These are phyloP conservation scores for Cairina moschata DNA, from an alignment of 2,113 vertebrate genomes.

Conservation along the genomic window DNA sequence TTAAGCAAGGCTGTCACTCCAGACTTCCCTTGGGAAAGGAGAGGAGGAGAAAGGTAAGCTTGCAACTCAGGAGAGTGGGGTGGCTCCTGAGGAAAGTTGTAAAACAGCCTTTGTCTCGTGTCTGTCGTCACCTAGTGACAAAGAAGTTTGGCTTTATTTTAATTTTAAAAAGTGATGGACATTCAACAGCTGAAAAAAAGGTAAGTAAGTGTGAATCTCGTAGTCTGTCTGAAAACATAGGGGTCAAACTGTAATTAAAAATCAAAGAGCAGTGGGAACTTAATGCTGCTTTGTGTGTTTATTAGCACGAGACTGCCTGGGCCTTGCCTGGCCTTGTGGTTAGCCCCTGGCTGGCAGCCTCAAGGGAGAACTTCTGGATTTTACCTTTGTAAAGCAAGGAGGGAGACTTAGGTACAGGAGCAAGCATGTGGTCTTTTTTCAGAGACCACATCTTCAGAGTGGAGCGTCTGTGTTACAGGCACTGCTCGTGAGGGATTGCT, in stretches of 20 bases:
- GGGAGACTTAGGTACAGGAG: not conserved
- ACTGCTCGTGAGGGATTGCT: accelerated
- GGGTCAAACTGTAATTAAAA: not conserved
- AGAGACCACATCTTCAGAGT: not conserved
- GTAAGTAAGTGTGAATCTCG: not conserved
- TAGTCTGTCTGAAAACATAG: not conserved
- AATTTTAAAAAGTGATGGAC: not conserved
- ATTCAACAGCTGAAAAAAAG: not conserved
- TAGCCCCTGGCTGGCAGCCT: not conserved
- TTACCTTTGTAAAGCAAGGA: not conserved
- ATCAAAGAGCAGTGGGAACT: not conserved
- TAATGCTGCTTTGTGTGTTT: not conserved
- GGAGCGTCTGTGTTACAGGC: not conserved
- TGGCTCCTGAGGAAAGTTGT: constrained; percentile 14
- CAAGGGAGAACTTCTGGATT: not conserved
- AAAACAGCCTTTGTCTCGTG: not conserved
- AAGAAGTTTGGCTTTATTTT: not conserved
- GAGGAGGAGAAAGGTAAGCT: not conserved
- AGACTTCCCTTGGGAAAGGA: not conserved
- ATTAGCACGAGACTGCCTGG: not conserved
- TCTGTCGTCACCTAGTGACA: not conserved
- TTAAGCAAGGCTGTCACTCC: not conserved
- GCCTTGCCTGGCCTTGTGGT: not conserved
- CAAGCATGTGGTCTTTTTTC: not conserved
- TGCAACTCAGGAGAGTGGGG: not conserved